These are phyloP conservation scores for Crotalus horridus DNA, from an alignment of 2,113 vertebrate species.

Conservation along the genomic window DNA sequence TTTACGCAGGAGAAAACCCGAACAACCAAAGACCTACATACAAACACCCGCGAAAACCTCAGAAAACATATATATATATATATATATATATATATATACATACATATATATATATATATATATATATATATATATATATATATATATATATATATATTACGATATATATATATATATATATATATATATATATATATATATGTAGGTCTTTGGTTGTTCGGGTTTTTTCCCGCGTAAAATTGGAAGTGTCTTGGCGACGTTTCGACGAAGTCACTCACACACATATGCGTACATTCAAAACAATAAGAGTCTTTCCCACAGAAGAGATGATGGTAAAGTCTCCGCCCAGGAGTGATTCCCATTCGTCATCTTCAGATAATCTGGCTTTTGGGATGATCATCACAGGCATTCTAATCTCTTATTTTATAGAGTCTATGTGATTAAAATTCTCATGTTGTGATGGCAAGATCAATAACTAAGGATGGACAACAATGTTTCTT, in stretches of 20 bases:
- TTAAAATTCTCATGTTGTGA: background rate
- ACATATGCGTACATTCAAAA: background rate
- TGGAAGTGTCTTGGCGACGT: too few relatives aligned
- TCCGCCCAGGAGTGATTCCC: background rate
- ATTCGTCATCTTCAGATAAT: too few relatives aligned
- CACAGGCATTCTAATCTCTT: background rate
- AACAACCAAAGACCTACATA: too few relatives aligned
- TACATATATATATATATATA: background rate
- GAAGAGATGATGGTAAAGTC: background rate
- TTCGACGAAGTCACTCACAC: background rate
- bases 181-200: background rate
- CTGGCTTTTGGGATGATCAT: background rate
- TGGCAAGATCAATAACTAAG: background rate
- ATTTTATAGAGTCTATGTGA: background rate
- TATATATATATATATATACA: too few relatives aligned
- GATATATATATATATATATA: background rate
- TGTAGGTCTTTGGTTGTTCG: background rate
- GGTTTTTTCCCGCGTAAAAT: too few relatives aligned
- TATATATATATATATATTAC: background rate
- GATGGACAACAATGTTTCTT: background rate
- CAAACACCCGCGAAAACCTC: too few relatives aligned
- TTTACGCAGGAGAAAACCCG: too few relatives aligned
- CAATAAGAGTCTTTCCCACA: background rate
- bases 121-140: background rate
- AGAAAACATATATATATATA: too few relatives aligned